Evolutionary conservation across 2,888 invertebrate genomes (phyloP), one percentile per base, ranked within the genome.

Genomic region (Lymantria dispar): DNA sequence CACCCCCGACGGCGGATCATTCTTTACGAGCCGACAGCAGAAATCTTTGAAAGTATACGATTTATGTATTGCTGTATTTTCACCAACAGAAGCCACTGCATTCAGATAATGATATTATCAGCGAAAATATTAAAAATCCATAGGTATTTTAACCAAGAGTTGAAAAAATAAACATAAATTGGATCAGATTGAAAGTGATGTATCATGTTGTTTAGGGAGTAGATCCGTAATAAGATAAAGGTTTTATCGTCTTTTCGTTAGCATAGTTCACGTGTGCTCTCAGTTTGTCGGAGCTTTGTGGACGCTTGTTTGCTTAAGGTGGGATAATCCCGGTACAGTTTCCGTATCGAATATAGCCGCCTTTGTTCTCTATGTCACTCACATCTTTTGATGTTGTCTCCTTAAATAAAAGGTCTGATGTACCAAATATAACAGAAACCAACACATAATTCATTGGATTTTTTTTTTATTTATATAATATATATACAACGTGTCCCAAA

Each of bases 11-110:
- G 74, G 64, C 72, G 87, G 83, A 87, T 90, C 90, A 90, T 89
- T 90, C 87, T 91, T 91, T 90, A 90, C 87, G 89, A 88, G 78
- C 76, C 79, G 85, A 87, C 86, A 85, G 83, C 83, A 71, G 76
- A 77, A 72, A 74, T 80, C 77, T 83, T 83, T 83, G 82, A 85
- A 82, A 82, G 83, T 83, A 85, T 85, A 85, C 74, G 73, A 72
- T 76, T 76, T 77, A 75, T 78, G 72, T 75, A 69, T 53, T 30
- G 53, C 61, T 43, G 43, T 54, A 50, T 54, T 50, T 37, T 29
- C 53, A 47, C 38, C 47, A 48, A 37, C 47, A 55, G 11, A 43
- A 39, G 31, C 51, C 48, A 55, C 48, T 50, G 61, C 53, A 52
- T 54, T 57, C 49, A 56, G 49, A 58, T 9, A 60, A 54, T 43